Base-by-base conservation (phyloP, 2,888 invertebrate genomes). In the Acleris emargana region DNA sequence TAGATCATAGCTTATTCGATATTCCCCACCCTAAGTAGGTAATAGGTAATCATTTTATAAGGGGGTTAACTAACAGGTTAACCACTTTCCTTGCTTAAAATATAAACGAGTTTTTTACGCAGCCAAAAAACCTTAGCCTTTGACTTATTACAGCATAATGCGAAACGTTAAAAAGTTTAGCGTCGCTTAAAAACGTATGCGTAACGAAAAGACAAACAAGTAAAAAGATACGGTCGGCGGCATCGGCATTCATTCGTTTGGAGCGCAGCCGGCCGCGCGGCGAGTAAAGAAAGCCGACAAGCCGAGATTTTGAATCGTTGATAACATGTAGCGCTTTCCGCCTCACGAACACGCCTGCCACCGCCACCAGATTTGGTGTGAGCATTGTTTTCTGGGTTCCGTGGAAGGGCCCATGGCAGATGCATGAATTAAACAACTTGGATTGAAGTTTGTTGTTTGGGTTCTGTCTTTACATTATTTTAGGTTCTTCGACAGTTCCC, bases 261-360 rank as follows among this genome's bases (percentile, higher is more conserved):
- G 55, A 55, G 62, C 60, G 64, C 64, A 55, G 64, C 63, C 64
- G 66, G 58, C 57, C 60, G 58, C 49, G 57, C 45, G 47, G 52
- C 61, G 57, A 38, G 67, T 67, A 64, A 70, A 70, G 68, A 67
- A 68, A 70, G 68, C 70, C 70, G 70, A 68, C 70, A 67, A 52
- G 58, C 64, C 53, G 67, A 68, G 69, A 70, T 70, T 70, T 70
- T 68, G 66, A 67, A 70, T 68, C 68, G 64, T 59, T 59, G 68
- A 70, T 69, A 69, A 66, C 66, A 53, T 62, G 60, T 67, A 67
- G 62, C 57, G 67, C 67, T 67, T 67, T 64, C 64, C 67, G 67
- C 64, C 59, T 67, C 67, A 67, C 63, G 63, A 63, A 67, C 67
- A 58, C n/a, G 50, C 67, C 55, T 54, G 58, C 62, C 51, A 43